A percentile compares a stretch with the other conserved stretches of the same genome.
These are phyloP conservation scores for Polyploca ridens DNA, from an alignment of 2,888 invertebrate genomes.

Conservation along the genomic window DNA sequence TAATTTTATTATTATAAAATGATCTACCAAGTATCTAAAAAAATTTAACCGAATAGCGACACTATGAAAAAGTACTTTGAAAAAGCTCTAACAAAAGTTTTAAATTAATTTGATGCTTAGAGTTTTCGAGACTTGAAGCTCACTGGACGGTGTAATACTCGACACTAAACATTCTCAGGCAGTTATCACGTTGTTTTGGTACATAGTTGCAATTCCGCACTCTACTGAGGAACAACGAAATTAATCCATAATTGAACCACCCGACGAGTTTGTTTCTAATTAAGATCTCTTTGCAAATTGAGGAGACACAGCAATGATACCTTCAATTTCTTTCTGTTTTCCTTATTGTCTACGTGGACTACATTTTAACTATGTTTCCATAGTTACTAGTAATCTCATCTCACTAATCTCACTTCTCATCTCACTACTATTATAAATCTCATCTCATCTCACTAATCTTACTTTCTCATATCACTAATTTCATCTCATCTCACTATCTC, in stretches of 20 bases:
- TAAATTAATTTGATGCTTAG: constrained; percentile 1
- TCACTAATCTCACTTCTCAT: no score
- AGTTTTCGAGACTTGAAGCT: background rate
- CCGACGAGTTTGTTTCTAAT: constrained; percentile 48
- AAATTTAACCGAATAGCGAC: background rate
- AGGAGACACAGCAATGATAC: constrained; percentile 16
- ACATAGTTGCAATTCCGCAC: constrained; percentile 18
- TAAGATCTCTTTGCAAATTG: constrained; percentile 43
- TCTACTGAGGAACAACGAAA: constrained; percentile 33
- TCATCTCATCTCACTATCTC: no score
- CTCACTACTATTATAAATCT: no score
- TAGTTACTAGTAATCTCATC: no score
- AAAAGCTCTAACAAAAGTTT: background rate
- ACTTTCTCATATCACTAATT: no score
- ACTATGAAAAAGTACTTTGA: background rate
- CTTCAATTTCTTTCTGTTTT: background rate
- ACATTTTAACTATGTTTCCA: background rate
- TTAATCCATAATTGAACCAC: constrained; percentile 41
- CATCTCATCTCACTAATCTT: no score
- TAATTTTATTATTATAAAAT: background rate
- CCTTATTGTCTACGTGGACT: background rate
- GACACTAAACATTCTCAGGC: constrained; percentile 19
- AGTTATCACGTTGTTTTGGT: constrained; percentile 18
- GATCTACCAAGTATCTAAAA: background rate
- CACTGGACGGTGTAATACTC: background rate